Percentiles rank a stretch among this genome's conserved stretches.
Conservation (phyloP, 30 jellyfish, hydroid and myxozoan species). For the Morbakka virulenta region DNA sequence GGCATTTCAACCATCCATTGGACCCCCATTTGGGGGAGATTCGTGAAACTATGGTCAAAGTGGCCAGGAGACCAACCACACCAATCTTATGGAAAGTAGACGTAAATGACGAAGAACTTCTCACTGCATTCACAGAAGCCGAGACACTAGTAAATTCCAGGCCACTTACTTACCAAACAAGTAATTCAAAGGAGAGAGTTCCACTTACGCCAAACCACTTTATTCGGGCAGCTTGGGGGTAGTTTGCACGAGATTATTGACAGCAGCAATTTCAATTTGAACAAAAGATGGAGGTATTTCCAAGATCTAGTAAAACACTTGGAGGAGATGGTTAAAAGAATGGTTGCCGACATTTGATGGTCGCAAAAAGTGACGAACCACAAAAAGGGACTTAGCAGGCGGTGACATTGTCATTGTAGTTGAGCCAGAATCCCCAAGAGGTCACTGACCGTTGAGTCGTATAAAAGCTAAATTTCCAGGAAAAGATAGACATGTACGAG, state of each 20-base stretch:
- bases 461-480: background rate
- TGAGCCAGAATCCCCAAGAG: constrained; percentile 11
- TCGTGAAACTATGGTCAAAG: constrained; percentile 37
- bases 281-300: constrained; percentile 4
- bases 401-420: constrained; percentile 5
- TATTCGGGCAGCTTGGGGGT: constrained; percentile 40
- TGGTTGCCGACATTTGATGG: background rate
- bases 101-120: constrained; percentile 39
- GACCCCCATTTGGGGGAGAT: constrained; percentile 56
- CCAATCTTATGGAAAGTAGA: constrained; percentile 25
- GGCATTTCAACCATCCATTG: constrained; percentile 58
- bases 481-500: background rate
- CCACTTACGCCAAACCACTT: constrained; percentile 53
- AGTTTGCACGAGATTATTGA: constrained; percentile 19
- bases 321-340: constrained; percentile 17
- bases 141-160: constrained; percentile 50
- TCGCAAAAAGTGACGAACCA: background rate
- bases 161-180: constrained; percentile 35
- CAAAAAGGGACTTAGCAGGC: background rate
- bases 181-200: constrained; percentile 26
- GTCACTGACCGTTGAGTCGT: background rate
- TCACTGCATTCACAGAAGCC: constrained; percentile 38
- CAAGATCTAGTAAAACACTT: constrained; percentile 11
- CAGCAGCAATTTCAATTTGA: background rate
- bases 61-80: constrained; percentile 38